These are phyloP conservation scores for Catharus minimus DNA, from an alignment of 2,113 vertebrate genomes.

Conservation along the genomic window DNA sequence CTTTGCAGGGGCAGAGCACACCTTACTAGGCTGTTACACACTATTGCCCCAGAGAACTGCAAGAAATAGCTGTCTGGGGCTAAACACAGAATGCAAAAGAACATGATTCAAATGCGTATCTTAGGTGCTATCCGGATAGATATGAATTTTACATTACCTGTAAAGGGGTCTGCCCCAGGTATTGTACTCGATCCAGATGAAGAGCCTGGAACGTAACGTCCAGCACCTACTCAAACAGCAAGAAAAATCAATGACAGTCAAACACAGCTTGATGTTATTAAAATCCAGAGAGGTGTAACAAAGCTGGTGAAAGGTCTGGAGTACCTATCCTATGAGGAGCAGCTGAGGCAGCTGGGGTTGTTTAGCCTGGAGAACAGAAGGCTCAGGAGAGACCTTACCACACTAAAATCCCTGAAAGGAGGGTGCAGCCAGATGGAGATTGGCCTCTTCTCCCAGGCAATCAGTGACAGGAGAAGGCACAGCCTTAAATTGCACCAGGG, in stretches of 20 bases:
- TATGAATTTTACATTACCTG: slow-evolving; percentile 74
- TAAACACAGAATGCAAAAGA: not conserved
- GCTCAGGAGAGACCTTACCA: not conserved
- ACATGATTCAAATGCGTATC: rapidly evolving
- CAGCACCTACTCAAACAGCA: slow-evolving; percentile 76
- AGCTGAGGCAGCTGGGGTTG: not conserved
- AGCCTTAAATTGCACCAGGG: not conserved
- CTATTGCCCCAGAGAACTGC: not conserved
- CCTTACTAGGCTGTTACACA: not conserved
- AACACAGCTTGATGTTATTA: not conserved
- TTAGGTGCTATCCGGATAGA: not conserved
- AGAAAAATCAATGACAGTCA: not conserved
- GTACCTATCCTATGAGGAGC: rapidly evolving
- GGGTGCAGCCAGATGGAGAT: not conserved
- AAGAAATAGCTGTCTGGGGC: not conserved
- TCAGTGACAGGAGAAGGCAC: not conserved
- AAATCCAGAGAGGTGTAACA: not conserved
- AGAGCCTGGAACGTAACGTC: slow-evolving; percentile 92
- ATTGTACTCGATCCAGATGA: slow-evolving; percentile 62
- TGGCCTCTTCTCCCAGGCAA: not conserved
- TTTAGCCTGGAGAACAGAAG: not conserved
- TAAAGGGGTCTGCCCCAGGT: slow-evolving; percentile 89
- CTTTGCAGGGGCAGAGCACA: not conserved
- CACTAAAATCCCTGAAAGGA: not conserved
- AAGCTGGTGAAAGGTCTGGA: not conserved